Evolutionary conservation across 1,140 invertebrate species (phyloP), one percentile per base, ranked within the genome.

Genomic region (Hirudo medicinalis): DNA sequence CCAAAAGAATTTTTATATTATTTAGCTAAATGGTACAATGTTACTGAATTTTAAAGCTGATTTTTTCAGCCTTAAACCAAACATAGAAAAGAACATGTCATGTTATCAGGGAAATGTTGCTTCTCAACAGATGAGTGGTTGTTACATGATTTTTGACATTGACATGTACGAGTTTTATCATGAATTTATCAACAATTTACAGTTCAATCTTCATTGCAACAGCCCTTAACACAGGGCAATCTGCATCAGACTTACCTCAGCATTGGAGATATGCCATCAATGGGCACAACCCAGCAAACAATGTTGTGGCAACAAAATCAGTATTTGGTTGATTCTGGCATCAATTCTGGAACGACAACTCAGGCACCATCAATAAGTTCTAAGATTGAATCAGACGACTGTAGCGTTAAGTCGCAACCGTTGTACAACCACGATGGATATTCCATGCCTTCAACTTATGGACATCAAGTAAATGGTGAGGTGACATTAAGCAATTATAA

Each of bases 271-370:
- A 69, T 67, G 54, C 43, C 69, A 13, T 66, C 78, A 17, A 77
- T 80, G 77, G 79, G 80, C 73, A 77, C 75, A 72, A 79, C 80
- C 72, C 79, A 95, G 78, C 91, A 95, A 78, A 94, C 92, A 0
- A 85, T 95, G 70, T 89, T 94, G 87, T 95, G 92, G 92, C 91
- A 94, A 79, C 92, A 95, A 80, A 91, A 89, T 78, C 89, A 89
- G 15, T 95, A 95, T 83, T 86, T 94, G 85, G 90, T 86, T 73
- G 94, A 97, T 82, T 97, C 94, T 75, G 94, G 94, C 71, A 96
- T 97, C 78, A 92, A 97, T 81, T 96, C 93, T 57, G 92, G 92
- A 63, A 90, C 89, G 43, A 91, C 91, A 40, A 97, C 93, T 76
- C 91, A 94, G 82, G 91, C 91, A 55, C 90, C 90, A 74, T 93